Conservation (phyloP, 2,797 vertebrate genomes). For the Pampus argenteus region DNA sequence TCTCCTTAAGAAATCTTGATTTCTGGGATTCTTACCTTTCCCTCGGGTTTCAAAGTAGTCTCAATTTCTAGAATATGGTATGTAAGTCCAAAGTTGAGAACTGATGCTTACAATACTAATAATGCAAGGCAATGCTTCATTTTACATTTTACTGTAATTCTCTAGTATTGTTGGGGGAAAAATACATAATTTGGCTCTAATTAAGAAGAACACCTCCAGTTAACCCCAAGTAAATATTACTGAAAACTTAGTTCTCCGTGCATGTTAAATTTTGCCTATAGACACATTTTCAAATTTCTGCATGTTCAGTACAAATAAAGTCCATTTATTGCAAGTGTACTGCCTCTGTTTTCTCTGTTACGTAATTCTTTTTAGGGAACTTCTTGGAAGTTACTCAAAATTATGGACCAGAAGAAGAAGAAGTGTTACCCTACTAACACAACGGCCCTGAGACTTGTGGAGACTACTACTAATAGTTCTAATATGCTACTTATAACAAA, state of each 20-base stretch:
- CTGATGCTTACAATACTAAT: conserved; percentile 13
- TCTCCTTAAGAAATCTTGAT: conserved; percentile 20
- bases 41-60: conserved; percentile 32
- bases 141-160: conserved; percentile 19
- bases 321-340: conserved; percentile 15
- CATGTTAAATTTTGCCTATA: conserved; percentile 4
- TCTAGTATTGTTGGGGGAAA: background rate
- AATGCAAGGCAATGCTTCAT: background rate
- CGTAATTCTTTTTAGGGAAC: conserved; percentile 4
- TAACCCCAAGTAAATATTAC: conserved; percentile 3
- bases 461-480: conserved; percentile 3
- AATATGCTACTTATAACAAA: background rate
- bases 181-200: conserved; percentile 12
- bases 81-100: conserved; percentile 19
- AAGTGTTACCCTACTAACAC: background rate
- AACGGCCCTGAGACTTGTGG: background rate
- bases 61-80: conserved; percentile 31
- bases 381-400: conserved; percentile 35
- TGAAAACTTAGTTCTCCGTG: background rate
- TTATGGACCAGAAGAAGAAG: background rate
- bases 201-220: background rate
- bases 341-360: conserved; percentile 15
- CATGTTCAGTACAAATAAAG: conserved; percentile 22
- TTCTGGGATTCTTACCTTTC: conserved; percentile 20
- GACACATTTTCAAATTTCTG: conserved; percentile 10